Evolutionary conservation across 2,888 invertebrate species (phyloP).

Genomic region (Harmothoe impar): DNA sequence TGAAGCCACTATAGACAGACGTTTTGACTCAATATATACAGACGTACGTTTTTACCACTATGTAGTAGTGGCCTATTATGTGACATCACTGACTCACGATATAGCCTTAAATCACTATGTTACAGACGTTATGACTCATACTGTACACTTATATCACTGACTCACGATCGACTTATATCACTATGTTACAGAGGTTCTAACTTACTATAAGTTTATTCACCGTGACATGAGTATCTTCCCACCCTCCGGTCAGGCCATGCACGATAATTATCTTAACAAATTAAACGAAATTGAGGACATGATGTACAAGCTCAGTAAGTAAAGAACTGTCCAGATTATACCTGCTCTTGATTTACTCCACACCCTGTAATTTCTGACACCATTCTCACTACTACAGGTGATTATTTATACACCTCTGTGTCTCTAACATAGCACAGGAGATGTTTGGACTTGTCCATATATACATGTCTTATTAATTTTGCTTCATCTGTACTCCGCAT

Average conservation of each 20-base stretch:
- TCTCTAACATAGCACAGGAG: too few species aligned
- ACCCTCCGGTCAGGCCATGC: slow-evolving; percentile 26
- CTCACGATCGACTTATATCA: background rate
- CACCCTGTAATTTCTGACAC: background rate
- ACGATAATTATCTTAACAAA: slow-evolving; percentile 19
- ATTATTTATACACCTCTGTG: background rate
- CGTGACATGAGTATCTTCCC: slow-evolving; percentile 47
- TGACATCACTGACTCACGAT: background rate
- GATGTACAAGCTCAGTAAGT: slow-evolving; percentile 46
- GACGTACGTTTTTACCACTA: background rate
- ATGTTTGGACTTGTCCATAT: too few species aligned
- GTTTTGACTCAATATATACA: too few species aligned
- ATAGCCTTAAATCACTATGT: background rate
- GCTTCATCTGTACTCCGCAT: too few species aligned
- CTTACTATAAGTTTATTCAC: slow-evolving; percentile 41
- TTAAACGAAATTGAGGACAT: background rate
- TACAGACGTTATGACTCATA: background rate
- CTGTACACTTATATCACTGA: background rate
- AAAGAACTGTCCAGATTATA: background rate
- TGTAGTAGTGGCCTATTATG: background rate
- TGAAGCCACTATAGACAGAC: too few species aligned
- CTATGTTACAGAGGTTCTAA: slow-evolving; percentile 33
- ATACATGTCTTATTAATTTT: too few species aligned
- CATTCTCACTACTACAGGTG: background rate
- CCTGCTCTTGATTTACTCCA: background rate